Conservation (phyloP, 2,113 vertebrate genomes). For the human (Homo sapiens) region DNA sequence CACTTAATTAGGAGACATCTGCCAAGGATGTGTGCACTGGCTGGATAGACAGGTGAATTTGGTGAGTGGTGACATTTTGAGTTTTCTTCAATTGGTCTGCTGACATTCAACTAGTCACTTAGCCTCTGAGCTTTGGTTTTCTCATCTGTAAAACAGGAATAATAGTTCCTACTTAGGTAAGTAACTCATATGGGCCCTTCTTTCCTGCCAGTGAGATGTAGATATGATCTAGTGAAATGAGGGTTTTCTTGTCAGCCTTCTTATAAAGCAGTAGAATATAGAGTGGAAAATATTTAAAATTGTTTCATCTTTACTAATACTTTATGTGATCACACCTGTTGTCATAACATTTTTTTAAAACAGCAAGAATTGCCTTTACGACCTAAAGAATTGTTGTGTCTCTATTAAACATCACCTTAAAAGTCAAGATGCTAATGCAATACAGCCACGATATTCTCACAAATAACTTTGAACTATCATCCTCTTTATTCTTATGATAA, state of each 20-base stretch:
- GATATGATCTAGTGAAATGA: neutral
- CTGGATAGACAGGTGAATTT: neutral
- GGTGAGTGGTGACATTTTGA: neutral
- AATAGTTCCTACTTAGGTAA: neutral
- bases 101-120: neutral
- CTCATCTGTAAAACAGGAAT: neutral
- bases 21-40: too few relatives aligned
- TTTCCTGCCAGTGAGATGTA: neutral
- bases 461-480: neutral
- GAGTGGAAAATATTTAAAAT: neutral
- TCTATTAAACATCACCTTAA: neutral
- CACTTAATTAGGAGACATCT: neutral
- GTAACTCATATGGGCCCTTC: neutral
- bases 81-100: neutral
- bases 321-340: neutral
- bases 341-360: neutral
- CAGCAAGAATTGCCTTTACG: neutral
- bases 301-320: neutral
- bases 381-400: neutral
- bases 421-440: neutral
- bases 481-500: neutral
- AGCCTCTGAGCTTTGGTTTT: neutral
- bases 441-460: neutral
- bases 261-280: neutral
- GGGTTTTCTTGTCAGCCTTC: neutral